Evolutionary conservation across 1,140 invertebrate genomes (phyloP), one percentile per base, ranked within the genome.

Genomic region (Homalodisca vitripennis): DNA sequence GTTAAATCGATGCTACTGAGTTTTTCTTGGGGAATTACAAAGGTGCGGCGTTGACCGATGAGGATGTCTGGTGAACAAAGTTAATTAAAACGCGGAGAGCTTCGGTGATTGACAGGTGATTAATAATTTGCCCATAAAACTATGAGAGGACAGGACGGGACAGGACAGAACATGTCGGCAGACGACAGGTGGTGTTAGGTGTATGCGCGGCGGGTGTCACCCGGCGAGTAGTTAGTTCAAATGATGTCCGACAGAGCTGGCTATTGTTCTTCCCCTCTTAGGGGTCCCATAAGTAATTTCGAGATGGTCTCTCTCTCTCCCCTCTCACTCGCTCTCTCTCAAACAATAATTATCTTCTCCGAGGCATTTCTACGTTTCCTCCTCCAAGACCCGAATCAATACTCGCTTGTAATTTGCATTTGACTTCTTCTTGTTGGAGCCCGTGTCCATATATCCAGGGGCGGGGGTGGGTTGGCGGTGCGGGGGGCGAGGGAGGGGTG

Each of bases 401-500:
- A 68, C 67, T 68, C 53, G 67, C 53, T 68, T 68, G 67, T 68
- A 68, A 68, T 68, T 68, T 68, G 67, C 67, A 68, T 68, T 68
- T 53, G 47, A 68, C 67, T 68, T 68, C 67, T 68, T 68, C 67
- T 68, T 68, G 47, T 57, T 46, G 51, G 27, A 24, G 20, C 30
- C 57, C 67, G 55, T 68, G 67, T 68, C 67, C 67, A 68, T 68
- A 68, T 34, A 68, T 68, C 53, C 67, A 30, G 48, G 27, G 51
- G 53, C 24, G 26, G 30, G 31, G 67, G 27, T 3, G 12, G 31
- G n/a, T n/a, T n/a, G n/a, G n/a, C n/a, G n/a, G n/a, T n/a, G n/a
- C n/a, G n/a, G n/a, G n/a, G n/a, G n/a, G n/a, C n/a, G n/a, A n/a
- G n/a, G n/a, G n/a, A n/a, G n/a, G 29, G 29, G 57, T 64, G 62